These are phyloP conservation scores for Porphyrio hochstetteri DNA, from an alignment of 2,113 vertebrate species.

Conservation along the genomic window DNA sequence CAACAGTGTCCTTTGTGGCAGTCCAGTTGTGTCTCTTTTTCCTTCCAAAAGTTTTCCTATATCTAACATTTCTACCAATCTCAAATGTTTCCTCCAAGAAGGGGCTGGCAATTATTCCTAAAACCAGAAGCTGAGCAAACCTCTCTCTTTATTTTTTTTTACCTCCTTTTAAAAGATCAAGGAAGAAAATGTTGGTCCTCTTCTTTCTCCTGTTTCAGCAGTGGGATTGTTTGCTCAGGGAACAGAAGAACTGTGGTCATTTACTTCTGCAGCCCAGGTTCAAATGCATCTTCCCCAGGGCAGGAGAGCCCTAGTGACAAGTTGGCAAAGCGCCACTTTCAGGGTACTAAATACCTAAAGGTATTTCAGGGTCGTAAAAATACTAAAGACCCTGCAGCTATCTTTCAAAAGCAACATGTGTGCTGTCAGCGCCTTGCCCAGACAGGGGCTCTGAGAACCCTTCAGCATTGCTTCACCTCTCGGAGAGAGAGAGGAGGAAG, in stretches of 20 bases:
- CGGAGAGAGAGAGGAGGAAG: background rate
- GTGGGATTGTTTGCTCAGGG: background rate
- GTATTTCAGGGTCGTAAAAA: background rate
- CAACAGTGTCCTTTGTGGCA: background rate
- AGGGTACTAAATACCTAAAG: background rate
- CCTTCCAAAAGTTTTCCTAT: background rate
- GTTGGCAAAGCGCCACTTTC: background rate
- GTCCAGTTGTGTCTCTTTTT: background rate
- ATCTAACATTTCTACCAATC: background rate
- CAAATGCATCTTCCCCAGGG: background rate
- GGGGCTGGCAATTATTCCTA: background rate
- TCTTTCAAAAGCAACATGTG: accelerated
- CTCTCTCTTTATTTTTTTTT: background rate
- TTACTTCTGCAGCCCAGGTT: background rate
- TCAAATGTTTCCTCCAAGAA: background rate
- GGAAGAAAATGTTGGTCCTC: background rate
- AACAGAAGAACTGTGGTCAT: background rate
- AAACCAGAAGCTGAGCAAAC: background rate
- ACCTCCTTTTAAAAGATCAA: background rate
- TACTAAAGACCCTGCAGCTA: background rate
- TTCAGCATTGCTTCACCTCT: background rate
- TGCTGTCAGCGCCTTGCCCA: background rate
- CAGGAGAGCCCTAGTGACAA: background rate
- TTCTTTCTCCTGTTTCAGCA: background rate
- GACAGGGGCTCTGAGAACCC: background rate